phyloP scores from a whole-genome alignment of 2,888 invertebrate species.

The Apoderus coryli region DNA sequence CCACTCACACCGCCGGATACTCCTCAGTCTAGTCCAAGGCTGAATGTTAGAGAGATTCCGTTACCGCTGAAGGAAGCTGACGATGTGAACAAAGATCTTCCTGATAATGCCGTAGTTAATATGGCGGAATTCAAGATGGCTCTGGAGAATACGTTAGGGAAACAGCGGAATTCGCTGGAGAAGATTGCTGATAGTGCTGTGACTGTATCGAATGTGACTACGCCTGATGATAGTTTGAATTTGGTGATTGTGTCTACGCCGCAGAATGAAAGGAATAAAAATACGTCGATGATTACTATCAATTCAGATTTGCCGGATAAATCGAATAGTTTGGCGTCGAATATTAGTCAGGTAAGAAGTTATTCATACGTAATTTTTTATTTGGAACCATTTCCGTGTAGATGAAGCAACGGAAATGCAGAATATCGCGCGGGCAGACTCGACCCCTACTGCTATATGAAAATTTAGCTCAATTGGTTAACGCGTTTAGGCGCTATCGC shows the following conservation, averaged over 20 bases:
- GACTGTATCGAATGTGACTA: constrained; percentile 21
- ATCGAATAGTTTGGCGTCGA: constrained; percentile 61
- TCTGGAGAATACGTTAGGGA: constrained; percentile 18
- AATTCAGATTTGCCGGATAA: constrained; percentile 40
- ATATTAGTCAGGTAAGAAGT: constrained; percentile 48
- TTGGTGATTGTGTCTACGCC: constrained; percentile 28
- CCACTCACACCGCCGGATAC: constrained; percentile 29
- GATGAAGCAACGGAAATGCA: too few relatives aligned
- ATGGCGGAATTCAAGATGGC: constrained; percentile 22
- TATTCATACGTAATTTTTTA: too few relatives aligned
- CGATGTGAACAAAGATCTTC: too few relatives aligned
- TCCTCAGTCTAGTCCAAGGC: constrained; percentile 26
- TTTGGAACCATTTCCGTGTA: too few relatives aligned
- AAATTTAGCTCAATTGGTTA: too few relatives aligned
- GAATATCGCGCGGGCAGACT: too few relatives aligned
- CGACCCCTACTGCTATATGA: too few relatives aligned
- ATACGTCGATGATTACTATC: constrained; percentile 38
- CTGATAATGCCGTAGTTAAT: constrained; percentile 20
- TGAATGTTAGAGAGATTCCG: constrained; percentile 8
- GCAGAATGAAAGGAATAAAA: constrained; percentile 29
- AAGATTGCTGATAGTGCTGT: constrained; percentile 18
- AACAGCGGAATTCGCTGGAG: not conserved
- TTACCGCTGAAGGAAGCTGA: too few relatives aligned
- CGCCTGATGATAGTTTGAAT: constrained; percentile 23
- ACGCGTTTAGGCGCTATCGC: too few relatives aligned